Base-by-base conservation (phyloP, 2,888 invertebrate genomes). In the Beris morrisii region DNA sequence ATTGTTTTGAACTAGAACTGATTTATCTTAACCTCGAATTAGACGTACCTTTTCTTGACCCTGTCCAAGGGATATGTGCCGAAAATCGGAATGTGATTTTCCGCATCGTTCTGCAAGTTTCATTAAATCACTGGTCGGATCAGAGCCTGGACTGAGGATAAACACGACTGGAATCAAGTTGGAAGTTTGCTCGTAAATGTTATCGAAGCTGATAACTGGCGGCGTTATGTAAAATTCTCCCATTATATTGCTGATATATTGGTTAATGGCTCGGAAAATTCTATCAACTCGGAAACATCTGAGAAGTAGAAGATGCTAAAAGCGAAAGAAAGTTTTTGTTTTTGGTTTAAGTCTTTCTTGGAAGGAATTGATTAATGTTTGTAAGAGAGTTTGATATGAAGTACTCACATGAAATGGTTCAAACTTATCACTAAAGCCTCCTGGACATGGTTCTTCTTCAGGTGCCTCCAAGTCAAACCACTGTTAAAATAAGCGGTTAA, bases 111-210 rank as follows among this genome's bases (percentile, higher is more conserved):
- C 87, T 5, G 92, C 90, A 13, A 93, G 77, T 78, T 91, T 92
- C 85, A 91, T 89, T 61, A 93, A 80, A 74, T 93, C 93, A 67
- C 89, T 89, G 0, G 95, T 90, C 0, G 97, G 96, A 81, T 97
- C 95, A 0, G 95, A 95, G 0, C 97, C 97, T 11, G 96, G 94
- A 71, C 95, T 95, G 55, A 97, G 83, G 70, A 97, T 92, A 76
- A 97, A 97, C 72, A 96, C 91, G 3, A 97, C 91, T 0, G 97
- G 96, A 44, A 91, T 94, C 15, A 81, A 85, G 0, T 92, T 87
- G 0, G 88, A 87, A 66, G 93, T 93, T 78, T 95, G 94, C 70
- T 94, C 92, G 76, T 85, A 92, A 73, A 96, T 92, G 74, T 87
- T 85, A 70, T 92, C 89, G 73, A 93, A 87, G 75, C 92, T 94